Base-by-base conservation (phyloP, 2,888 invertebrate genomes). In the Sphaerophoria taeniata region DNA sequence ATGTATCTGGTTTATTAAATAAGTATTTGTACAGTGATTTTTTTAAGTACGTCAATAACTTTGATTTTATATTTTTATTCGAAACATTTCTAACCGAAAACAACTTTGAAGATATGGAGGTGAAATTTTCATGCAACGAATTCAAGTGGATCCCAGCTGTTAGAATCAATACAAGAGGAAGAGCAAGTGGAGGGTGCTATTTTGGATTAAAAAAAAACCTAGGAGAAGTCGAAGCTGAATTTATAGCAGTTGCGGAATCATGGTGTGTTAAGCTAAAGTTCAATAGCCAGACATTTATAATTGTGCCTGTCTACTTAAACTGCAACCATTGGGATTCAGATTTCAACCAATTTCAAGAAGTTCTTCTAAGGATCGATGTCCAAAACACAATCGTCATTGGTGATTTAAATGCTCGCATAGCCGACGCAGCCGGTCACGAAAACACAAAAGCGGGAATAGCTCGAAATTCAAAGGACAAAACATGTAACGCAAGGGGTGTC, bases 1-100 rank as follows among this genome's bases (percentile, higher is more conserved):
- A 55, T 55, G n/a, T 55, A 34, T 33, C 33, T n/a, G 34, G 55
- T 55, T 34, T 55, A 34, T 55, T 55, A 55, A 55, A 51, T 51
- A 51, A 51, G 24, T 11, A 24, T 51, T 9, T 51, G 14, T 51
- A 51, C 16, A 24, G 14, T 16, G 51, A 51, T 11, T 51, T 51
- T 51, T 51, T 51, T 51, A 51, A 51, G 24, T 51, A 16, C 16
- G 16, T 51, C 6, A 51, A 51, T 51, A 14, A 51, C 2, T 51
- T 51, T 51, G 6, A 51, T 51, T 51, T 51, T 11, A 16, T 51
- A 51, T 51, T 51, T 51, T 51, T 51, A 16, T 51, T 51, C 51
- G 45, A 45, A 45, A 45, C 45, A 45, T 45, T 45, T 7, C 51
- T 51, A 16, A 51, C 51, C 24, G 51, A 51, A 51, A 51, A 51